Evolutionary conservation across 1,140 invertebrate species (phyloP).

Genomic region (Holcopasites calliopsidis): DNA sequence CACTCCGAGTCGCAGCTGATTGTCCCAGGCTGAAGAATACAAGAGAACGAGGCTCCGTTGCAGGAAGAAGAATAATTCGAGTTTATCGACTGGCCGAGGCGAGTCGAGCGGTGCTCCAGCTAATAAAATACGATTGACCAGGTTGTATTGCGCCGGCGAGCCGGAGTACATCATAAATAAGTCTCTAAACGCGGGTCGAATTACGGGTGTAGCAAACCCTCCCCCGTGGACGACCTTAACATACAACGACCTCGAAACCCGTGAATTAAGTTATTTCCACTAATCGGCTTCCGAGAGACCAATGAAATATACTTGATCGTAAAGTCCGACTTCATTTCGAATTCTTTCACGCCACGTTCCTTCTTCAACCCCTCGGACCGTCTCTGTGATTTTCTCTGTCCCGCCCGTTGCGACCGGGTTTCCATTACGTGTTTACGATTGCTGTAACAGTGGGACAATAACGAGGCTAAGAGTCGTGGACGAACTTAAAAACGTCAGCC

Average conservation of each 20-base stretch:
- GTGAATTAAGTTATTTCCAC: slow-evolving; percentile 63
- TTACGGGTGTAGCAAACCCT: slow-evolving; percentile 35
- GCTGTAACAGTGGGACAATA: slow-evolving; percentile 44
- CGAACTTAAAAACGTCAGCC: slow-evolving; percentile 49
- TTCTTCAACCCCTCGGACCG: background rate
- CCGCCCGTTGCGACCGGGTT: background rate
- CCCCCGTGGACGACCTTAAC: slow-evolving; percentile 10
- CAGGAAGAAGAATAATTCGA: slow-evolving; percentile 42
- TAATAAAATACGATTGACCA: slow-evolving; percentile 54
- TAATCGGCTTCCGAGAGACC: slow-evolving; percentile 59
- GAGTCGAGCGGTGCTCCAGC: background rate
- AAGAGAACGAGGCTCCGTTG: background rate
- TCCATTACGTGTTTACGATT: slow-evolving; percentile 44
- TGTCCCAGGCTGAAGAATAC: background rate
- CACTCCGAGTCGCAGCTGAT: background rate
- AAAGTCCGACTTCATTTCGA: slow-evolving; percentile 53
- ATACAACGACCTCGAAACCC: slow-evolving; percentile 39
- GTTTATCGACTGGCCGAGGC: slow-evolving; percentile 30
- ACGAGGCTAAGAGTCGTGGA: slow-evolving; percentile 50
- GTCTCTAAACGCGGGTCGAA: slow-evolving; percentile 48
- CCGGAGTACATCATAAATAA: slow-evolving; percentile 39
- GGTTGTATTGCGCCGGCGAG: slow-evolving; percentile 23
- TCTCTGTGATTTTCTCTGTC: background rate
- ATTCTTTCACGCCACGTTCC: slow-evolving; percentile 27
- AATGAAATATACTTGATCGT: slow-evolving; percentile 59